Base-by-base conservation (phyloP, 2,797 vertebrate genomes). In the Denticeps clupeoides region DNA sequence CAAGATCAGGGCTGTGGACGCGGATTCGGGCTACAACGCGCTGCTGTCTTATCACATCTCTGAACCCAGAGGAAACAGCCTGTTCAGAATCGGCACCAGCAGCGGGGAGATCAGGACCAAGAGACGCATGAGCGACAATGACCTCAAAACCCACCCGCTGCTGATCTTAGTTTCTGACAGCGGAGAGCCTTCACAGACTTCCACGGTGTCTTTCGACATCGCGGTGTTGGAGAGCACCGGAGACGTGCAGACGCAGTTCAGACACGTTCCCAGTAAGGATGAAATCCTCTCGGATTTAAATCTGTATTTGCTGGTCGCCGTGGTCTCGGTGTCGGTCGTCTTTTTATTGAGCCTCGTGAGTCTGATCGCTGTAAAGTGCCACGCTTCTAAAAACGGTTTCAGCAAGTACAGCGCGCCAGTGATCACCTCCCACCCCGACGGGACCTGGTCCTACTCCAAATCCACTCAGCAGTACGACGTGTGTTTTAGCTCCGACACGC, bases 11-110 rank as follows among this genome's bases (percentile, higher is more conserved):
- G 73, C 74, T 49, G 64, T 73, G 28, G 77, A 80, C 38, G 59
- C 71, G 8, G 75, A 80, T 53, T 84, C 80, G 40, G 82, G 82
- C 29, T 78, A 80, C 53, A 77, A 78, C 37, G 70, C 70, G 2
- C 57, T 75, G 46, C 69, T 78, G 51, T 78, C 78, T 38, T 78
- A 68, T 51, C 66, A 76, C 45, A 56, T 80, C 18, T 56, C 69
- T 46, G 74, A 80, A 28, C 66, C 70, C 12, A 77, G 77, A 60
- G 68, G 72, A 62, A 72, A 58, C 42, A 72, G 62, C 40, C 62
- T 79, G 3, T 77, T 80, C 47, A 46, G 65, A n/a, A 74, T 81
- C 2, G 73, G 73, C 56, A 75, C 62, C 54, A 73, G 65, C 47
- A 71, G 53, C 10, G 78, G 76, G 6, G 73, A 81, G 47, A 73